Percentiles rank a stretch among this genome's conserved stretches.
Conservation (phyloP, 2,888 invertebrate species). For the Diaphora mendica region DNA sequence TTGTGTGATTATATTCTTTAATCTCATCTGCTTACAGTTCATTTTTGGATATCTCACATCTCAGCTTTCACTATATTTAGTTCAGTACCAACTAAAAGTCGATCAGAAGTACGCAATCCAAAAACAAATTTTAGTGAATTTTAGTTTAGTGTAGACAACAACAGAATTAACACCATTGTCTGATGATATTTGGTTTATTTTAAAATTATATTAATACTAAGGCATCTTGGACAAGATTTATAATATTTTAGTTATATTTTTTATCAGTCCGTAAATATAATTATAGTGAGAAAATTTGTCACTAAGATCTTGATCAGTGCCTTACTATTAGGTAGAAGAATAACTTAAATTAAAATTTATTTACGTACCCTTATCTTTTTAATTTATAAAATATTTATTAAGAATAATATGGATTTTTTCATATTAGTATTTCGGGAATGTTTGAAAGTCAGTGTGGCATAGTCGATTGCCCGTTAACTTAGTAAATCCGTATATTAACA, state of each 20-base stretch:
- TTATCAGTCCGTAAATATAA: background rate
- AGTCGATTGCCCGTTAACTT: background rate
- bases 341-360: background rate
- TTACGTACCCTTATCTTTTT: background rate
- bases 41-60: no score
- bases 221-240: background rate
- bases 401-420: background rate
- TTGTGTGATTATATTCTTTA: no score
- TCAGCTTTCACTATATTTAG: no score
- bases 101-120: no score
- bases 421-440: background rate
- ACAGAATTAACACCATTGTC: no score
- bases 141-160: no score
- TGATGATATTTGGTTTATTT: background rate
- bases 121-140: no score
- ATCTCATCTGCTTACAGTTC: no score
- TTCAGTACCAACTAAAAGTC: no score
- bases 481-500: no score
- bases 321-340: background rate
- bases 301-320: background rate
- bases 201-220: background rate
- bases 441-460: background rate
- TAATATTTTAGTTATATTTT: background rate
- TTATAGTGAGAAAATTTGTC: background rate
- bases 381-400: background rate